These are phyloP conservation scores for Phocoena sinus DNA, from an alignment of 2,113 vertebrate genomes.

Conservation along the genomic window DNA sequence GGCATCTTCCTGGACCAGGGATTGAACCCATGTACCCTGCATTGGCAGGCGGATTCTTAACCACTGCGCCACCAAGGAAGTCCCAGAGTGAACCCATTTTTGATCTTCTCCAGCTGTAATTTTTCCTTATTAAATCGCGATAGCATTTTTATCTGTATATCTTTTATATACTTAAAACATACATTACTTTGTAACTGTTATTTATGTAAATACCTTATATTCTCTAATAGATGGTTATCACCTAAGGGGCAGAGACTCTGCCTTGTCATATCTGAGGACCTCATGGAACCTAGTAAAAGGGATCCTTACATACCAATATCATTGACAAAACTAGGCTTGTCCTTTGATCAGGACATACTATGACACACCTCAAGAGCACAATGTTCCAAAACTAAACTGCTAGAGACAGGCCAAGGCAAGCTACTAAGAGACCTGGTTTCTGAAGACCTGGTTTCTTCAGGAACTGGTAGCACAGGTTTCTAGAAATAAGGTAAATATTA, in stretches of 20 bases:
- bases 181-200: not conserved
- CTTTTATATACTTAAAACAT: not conserved
- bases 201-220: not conserved
- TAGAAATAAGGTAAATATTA: not conserved
- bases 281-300: not conserved
- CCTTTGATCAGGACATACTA: not conserved
- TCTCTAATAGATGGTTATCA: not conserved
- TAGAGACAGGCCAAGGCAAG: slow-evolving; percentile 6
- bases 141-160: not conserved
- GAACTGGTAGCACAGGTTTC: slow-evolving; percentile 36
- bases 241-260: not conserved
- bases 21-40: too few species aligned
- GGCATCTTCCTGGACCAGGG: too few species aligned
- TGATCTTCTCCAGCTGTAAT: not conserved
- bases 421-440: not conserved
- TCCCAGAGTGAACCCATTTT: not conserved
- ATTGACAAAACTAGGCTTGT: not conserved
- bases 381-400: not conserved
- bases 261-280: not conserved
- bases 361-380: not conserved
- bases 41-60: too few species aligned
- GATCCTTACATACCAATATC: not conserved
- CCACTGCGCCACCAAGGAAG: too few species aligned
- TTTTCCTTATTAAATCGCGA: not conserved
- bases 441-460: not conserved